phyloP scores from a whole-genome alignment of 2,888 invertebrate species.

The Limulus polyphemus region DNA sequence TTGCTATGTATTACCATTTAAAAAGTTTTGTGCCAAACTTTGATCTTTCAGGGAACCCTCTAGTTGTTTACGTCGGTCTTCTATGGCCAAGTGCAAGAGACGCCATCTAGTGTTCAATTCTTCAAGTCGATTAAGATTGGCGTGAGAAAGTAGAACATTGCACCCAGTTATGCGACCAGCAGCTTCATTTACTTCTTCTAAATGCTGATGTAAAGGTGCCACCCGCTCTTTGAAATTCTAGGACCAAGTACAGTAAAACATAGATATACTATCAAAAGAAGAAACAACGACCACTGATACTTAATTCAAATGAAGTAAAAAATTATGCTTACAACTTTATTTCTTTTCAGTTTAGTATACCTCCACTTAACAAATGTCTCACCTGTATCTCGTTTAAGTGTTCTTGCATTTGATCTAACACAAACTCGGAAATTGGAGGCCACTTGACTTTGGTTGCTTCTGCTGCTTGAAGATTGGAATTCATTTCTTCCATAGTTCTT shows the following conservation, averaged over 20 bases:
- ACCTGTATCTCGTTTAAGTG: slow-evolving; percentile 64
- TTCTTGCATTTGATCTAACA: slow-evolving; percentile 65
- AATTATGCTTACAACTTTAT: too few relatives aligned
- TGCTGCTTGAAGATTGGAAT: slow-evolving; percentile 64
- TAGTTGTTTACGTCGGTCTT: slow-evolving; percentile 62
- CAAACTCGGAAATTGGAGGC: slow-evolving; percentile 56
- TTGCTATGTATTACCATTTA: slow-evolving; percentile 26
- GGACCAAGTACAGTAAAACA: background rate
- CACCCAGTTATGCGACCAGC: slow-evolving; percentile 57
- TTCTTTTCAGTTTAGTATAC: too few relatives aligned
- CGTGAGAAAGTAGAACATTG: slow-evolving; percentile 56
- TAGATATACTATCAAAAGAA: too few relatives aligned
- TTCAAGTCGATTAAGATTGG: slow-evolving; percentile 49
- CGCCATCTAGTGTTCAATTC: slow-evolving; percentile 80
- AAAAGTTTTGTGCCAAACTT: slow-evolving; percentile 46
- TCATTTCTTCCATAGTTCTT: slow-evolving; percentile 72
- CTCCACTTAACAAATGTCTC: slow-evolving; percentile 1
- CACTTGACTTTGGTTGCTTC: slow-evolving; percentile 70
- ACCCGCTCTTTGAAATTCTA: slow-evolving; percentile 62
- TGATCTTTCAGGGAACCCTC: slow-evolving; percentile 68
- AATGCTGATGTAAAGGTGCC: slow-evolving; percentile 52
- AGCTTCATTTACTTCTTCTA: slow-evolving; percentile 62
- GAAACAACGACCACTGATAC: too few relatives aligned
- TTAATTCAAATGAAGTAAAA: too few relatives aligned
- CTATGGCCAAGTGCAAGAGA: slow-evolving; percentile 66